Percentiles rank a stretch among this genome's conserved stretches.
Conservation (phyloP, 1,140 invertebrate genomes). For the Cyclina sinensis region DNA sequence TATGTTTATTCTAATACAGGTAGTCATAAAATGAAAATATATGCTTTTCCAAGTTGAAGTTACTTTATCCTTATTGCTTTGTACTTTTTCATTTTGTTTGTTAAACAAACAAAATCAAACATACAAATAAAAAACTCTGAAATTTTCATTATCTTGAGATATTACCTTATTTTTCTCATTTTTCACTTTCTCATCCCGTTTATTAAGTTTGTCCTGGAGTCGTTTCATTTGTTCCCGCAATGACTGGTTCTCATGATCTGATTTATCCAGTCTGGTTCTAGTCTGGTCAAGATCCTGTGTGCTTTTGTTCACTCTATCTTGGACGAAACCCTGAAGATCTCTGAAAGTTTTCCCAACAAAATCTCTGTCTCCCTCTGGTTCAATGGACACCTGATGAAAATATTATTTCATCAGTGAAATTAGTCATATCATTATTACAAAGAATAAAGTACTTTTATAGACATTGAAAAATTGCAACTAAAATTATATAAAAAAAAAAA, state of each 20-base stretch:
- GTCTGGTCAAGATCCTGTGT: constrained; percentile 76
- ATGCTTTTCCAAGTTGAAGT: no score
- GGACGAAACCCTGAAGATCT: constrained; percentile 80
- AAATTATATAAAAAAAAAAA: no score
- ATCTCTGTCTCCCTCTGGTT: constrained; percentile 78
- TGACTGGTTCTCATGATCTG: constrained; percentile 77
- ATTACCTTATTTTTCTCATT: constrained; percentile 70
- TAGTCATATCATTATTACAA: no score
- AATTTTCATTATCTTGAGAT: no score
- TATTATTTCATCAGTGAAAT: no score
- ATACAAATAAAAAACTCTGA: no score
- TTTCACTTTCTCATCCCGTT: constrained; percentile 71
- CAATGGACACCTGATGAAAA: constrained; percentile 71
- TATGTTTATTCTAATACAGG: background rate
- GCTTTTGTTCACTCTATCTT: constrained; percentile 80
- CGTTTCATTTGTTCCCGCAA: constrained; percentile 79
- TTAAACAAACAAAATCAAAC: no score
- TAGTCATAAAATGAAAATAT: no score
- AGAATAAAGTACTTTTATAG: no score
- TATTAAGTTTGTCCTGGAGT: constrained; percentile 71
- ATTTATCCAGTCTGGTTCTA: constrained; percentile 76
- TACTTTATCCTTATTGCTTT: no score
- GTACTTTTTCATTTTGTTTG: no score
- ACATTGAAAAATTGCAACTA: no score
- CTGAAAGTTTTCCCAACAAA: constrained; percentile 80